A percentile compares a stretch with the other conserved stretches of the same genome.
phyloP scores from a whole-genome alignment of 2,113 vertebrate genomes.

The Larimichthys crocea region DNA sequence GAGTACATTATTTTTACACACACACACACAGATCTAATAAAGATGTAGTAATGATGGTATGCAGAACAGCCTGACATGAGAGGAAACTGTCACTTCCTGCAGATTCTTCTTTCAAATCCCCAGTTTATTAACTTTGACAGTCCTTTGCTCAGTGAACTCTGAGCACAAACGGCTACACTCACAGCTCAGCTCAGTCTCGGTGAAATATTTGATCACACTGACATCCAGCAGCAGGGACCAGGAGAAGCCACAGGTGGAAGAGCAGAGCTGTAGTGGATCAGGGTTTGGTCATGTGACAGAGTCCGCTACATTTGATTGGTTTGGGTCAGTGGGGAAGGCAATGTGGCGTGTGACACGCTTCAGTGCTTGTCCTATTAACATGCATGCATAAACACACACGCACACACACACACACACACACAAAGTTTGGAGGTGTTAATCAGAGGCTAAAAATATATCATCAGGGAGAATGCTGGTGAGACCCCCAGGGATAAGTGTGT shows the following conservation, averaged over 20 bases:
- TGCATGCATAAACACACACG: constrained; percentile 36
- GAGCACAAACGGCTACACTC: neutral
- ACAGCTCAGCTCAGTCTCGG: neutral
- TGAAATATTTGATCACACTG: neutral
- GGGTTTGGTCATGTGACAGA: neutral
- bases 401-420: constrained; percentile 5
- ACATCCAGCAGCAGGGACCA: neutral
- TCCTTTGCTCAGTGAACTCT: neutral
- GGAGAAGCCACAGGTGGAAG: constrained; percentile 2
- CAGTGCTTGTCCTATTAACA: constrained; percentile 43
- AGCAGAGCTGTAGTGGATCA: neutral
- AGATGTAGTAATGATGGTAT: neutral
- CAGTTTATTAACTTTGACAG: neutral
- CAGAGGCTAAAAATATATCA: constrained; percentile 68
- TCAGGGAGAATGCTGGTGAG: constrained; percentile 37
- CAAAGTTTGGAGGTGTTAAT: constrained; percentile 48
- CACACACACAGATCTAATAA: neutral
- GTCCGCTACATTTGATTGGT: constrained; percentile 12
- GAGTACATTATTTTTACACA: neutral
- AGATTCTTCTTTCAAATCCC: neutral
- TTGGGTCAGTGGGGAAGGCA: constrained; percentile 50
- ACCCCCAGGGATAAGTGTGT: constrained; percentile 26
- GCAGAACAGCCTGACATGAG: neutral
- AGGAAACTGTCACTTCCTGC: neutral
- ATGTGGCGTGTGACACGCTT: constrained; percentile 27